Evolutionary conservation across 2,797 vertebrate genomes (phyloP), one percentile per base, ranked within the genome.

Genomic region (Anguilla pacifica): DNA sequence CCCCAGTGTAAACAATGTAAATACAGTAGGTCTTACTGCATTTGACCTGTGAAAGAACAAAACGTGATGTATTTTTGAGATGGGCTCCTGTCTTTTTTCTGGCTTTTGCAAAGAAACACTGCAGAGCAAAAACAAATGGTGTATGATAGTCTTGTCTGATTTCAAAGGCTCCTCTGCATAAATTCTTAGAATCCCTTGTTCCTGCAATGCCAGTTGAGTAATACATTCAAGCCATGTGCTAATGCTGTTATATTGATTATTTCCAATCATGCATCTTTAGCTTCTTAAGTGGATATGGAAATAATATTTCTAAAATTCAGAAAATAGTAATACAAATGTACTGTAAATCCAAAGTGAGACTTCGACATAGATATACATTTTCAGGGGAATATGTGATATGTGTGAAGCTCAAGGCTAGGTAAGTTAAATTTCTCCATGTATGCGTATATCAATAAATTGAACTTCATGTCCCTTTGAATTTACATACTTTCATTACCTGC

Each of bases 161-260:
- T 98, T 98, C 91, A 94, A 93, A 0, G 93, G 91, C 87, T 88
- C 90, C 0, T 90, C 94, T 93, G 85, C 93, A 94, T 85, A 90
- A 95, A 70, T 89, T 43, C 83, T 94, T 81, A 0, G 93, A 95
- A 87, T 96, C 92, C 0, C 89, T 89, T 0, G 94, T 95, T 13
- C 93, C 89, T 85, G 93, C 11, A n/a, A 70, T 28, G 25, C 28
- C 25, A 28, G 25, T 28, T 70, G 64, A 28, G 25, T 70, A 70
- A 70, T 2, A 70, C 64, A 70, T 70, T 7, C n/a, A 28, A 70
- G n/a, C 19, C 9, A 25, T 64, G 22, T 25, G 19, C 17, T 64
- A 64, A 64, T 64, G 25, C 64, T 70, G 64, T 70, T 22, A 25
- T 70, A 9, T 70, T 70, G 0, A 25, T 28, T n/a, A 70, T n/a